Evolutionary conservation across 2,113 vertebrate genomes (phyloP), one percentile per base, ranked within the genome.

Genomic region (Acinonyx jubatus): DNA sequence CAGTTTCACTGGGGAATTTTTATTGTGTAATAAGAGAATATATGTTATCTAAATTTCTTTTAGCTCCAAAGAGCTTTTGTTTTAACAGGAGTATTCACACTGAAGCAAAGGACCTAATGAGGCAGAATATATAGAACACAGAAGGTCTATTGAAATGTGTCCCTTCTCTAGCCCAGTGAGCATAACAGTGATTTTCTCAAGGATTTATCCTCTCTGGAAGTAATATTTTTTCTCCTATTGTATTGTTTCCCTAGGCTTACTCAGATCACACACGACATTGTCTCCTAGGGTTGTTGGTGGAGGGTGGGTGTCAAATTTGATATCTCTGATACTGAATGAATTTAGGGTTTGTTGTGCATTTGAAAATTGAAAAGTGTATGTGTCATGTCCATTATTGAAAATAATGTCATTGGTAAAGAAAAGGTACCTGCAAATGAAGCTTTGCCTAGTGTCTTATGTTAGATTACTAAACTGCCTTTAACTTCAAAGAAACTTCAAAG

Each of bases 271-370:
- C 61, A 25, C 31, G 25, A 15, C 71, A 65, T 91, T 31, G 15
- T 84, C 41, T 87, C 33, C 13, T 19, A 36, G 33, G 55, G 2
- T 71, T 82, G 5, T 33, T 83, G 19, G 6, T 96, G 27, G 25
- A 94, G 50, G 55, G 33, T 38, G 31, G 45, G 50, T 96, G 4
- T 81, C 88, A 88, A 76, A 94, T 88, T 80, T 96, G 78, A n/a
- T 91, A 90, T 86, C 41, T 96, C 65, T 87, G 83, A 66, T 95
- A 95, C 41, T 73, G 86, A 91, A 84, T 95, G 33, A 84, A 76
- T 88, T 84, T 95, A 57, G 38, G 52, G 16, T n/a, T 95, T 83
- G 3, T 79, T 89, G 14, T 36, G 31, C n/a, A 81, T 91, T 97
- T 97, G 61, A 80, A 95, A 86, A 81, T 63, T 93, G 52, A 76